Evolutionary conservation across 1,140 invertebrate genomes (phyloP).

Genomic region (Globodera rostochiensis): DNA sequence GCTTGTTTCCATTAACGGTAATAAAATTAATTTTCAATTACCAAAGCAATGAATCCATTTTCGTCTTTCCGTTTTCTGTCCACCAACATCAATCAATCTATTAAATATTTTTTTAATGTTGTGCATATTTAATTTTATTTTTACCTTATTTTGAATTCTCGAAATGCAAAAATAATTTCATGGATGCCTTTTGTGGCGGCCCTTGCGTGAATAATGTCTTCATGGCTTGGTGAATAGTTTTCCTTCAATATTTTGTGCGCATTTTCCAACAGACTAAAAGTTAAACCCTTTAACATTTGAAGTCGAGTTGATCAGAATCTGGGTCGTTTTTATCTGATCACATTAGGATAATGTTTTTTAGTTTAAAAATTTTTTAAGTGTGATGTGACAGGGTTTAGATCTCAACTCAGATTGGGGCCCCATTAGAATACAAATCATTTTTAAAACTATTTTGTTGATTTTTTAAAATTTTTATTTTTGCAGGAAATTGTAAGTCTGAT

Average conservation of each 20-base stretch:
- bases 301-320: no score
- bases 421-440: background rate
- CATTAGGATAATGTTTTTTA: no score
- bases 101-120: conserved; percentile 15
- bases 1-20: background rate
- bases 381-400: background rate
- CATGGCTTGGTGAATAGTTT: conserved; percentile 16
- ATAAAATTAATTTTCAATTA: conserved; percentile 21
- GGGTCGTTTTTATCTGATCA: background rate
- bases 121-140: background rate
- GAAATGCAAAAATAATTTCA: conserved; percentile 30
- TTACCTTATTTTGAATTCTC: conserved; percentile 35
- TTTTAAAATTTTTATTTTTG: no score
- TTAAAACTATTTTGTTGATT: no score
- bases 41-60: conserved; percentile 15
- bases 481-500: no score
- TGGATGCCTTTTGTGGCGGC: conserved; percentile 31
- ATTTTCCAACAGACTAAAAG: conserved; percentile 25
- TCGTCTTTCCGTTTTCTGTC: background rate
- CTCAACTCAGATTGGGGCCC: background rate
- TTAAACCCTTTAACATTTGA: no score
- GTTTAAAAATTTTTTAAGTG: no score
- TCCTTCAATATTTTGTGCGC: conserved; percentile 10
- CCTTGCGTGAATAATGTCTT: conserved; percentile 28
- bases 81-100: background rate